Percentiles rank a stretch among this genome's conserved stretches.
phyloP scores from a whole-genome alignment of 2,888 invertebrate species.

The Meiosimyza decipiens region DNA sequence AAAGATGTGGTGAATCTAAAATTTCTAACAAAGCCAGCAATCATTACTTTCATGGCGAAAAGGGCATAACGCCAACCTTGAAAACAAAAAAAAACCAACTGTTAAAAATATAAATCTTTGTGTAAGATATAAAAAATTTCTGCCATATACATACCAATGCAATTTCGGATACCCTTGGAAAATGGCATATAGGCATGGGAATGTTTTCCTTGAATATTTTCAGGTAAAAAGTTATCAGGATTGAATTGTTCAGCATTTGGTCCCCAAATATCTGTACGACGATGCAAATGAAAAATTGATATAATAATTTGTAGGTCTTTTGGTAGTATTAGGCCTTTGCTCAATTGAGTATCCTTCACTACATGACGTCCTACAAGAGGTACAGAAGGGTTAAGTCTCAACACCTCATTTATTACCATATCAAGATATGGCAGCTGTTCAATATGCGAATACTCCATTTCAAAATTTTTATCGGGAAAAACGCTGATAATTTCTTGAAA shows the following conservation, averaged over 20 bases:
- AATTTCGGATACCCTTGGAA: constrained; percentile 47
- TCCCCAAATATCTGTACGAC: constrained; percentile 43
- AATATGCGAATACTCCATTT: constrained; percentile 36
- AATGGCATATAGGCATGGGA: constrained; percentile 49
- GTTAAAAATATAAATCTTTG: neutral
- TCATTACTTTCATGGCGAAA: neutral
- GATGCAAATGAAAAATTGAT: constrained; percentile 42
- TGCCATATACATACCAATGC: constrained; percentile 42
- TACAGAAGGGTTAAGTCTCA: constrained; percentile 44
- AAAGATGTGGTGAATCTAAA: constrained; percentile 9
- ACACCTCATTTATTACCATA: constrained; percentile 46
- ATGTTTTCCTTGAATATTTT: constrained; percentile 41
- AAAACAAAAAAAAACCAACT: neutral
- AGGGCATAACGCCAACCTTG: constrained; percentile 19
- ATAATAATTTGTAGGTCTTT: constrained; percentile 39
- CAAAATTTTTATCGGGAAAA: constrained; percentile 38
- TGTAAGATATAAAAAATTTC: too few relatives aligned
- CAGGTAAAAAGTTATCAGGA: constrained; percentile 42
- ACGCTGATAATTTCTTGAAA: constrained; percentile 37
- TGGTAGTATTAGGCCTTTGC: constrained; percentile 39
- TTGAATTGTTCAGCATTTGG: constrained; percentile 42
- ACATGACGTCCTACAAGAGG: constrained; percentile 42
- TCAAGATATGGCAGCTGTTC: constrained; percentile 45
- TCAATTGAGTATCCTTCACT: constrained; percentile 31
- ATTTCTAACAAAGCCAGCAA: constrained; percentile 2